A percentile compares a stretch with the other conserved stretches of the same genome.
Conservation (phyloP, 2,888 invertebrate genomes). For the Amphipyra tragopoginis region DNA sequence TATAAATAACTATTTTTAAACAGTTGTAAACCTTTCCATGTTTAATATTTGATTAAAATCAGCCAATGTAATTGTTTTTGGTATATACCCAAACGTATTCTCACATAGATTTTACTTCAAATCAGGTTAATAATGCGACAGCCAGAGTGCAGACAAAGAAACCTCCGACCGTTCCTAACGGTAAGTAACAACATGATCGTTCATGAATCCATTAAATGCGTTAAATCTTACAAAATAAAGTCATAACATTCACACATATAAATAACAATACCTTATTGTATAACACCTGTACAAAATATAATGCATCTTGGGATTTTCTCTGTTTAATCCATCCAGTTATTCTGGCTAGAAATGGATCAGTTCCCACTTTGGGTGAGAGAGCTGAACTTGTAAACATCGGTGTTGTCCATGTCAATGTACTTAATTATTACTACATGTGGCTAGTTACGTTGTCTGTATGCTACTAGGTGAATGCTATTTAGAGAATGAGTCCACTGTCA, state of each 20-base stretch:
- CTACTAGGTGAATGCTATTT: constrained; percentile 88
- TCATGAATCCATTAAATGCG: constrained; percentile 39
- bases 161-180: constrained; percentile 96
- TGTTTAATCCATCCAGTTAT: constrained; percentile 90
- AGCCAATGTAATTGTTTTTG: constrained; percentile 61
- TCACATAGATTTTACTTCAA: constrained; percentile 80
- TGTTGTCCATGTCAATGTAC: constrained; percentile 86
- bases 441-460: constrained; percentile 87
- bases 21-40: no score
- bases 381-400: constrained; percentile 84
- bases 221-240: constrained; percentile 15
- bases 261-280: constrained; percentile 47
- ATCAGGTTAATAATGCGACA: constrained; percentile 99
- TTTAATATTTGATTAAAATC: constrained; percentile 59
- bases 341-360: constrained; percentile 91
- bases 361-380: constrained; percentile 91
- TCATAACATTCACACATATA: constrained; percentile 36
- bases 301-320: constrained; percentile 85
- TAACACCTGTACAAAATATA: constrained; percentile 69
- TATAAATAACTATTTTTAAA: neutral
- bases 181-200: constrained; percentile 89
- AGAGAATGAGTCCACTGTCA: constrained; percentile 82
- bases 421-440: constrained; percentile 76
- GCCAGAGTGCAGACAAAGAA: constrained; percentile 99
- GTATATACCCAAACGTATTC: constrained; percentile 59